Evolutionary conservation across 2,888 invertebrate genomes (phyloP), one percentile per base, ranked within the genome.

Genomic region (Spisula subtruncata): DNA sequence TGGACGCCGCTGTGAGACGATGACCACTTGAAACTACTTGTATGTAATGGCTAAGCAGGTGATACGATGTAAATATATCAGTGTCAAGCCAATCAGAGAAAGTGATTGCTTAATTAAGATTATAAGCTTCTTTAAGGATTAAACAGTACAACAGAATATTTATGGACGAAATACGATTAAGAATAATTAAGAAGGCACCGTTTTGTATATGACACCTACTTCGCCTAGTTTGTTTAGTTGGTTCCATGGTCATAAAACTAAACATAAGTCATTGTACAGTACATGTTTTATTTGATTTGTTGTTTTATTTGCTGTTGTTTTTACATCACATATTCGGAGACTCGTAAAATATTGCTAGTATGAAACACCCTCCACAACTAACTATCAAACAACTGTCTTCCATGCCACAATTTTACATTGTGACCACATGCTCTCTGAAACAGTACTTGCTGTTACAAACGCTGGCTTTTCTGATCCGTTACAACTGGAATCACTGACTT

Each of bases 11-110:
- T 60, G 35, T 35, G 32, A 66, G 5, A 14, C 41, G 46, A 18
- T 83, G 83, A 83, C 83, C 83, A 71, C 83, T 83, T 83, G 48
- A 51, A 51, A 71, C 10, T 60, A 83, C 66, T 83, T 83, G 20
- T 83, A 71, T 14, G 29, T 60, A 71, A 83, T 83, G 66, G 10
- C 29, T 20, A 46, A 83, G 60, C 83, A 83, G 71, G 71, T 83
- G 83, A 83, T 71, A 46, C 20, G n/a, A 10, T 20, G 60, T 46
- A 71, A 71, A 71, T 83, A 83, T 32, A 83, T 83, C 83, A 83
- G 71, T 83, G 83, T 35, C 83, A 83, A 25, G n/a, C 12, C 20
- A 35, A 66, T n/a, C 8, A 41, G 48, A 14, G 32, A 75, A 32
- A 75, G 75, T 35, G 75, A 75, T 35, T 75, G 35, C 32, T 75